A percentile compares a stretch with the other conserved stretches of the same genome.
Conservation (phyloP, 2,888 invertebrate species). For the Cephus pygmeus region DNA sequence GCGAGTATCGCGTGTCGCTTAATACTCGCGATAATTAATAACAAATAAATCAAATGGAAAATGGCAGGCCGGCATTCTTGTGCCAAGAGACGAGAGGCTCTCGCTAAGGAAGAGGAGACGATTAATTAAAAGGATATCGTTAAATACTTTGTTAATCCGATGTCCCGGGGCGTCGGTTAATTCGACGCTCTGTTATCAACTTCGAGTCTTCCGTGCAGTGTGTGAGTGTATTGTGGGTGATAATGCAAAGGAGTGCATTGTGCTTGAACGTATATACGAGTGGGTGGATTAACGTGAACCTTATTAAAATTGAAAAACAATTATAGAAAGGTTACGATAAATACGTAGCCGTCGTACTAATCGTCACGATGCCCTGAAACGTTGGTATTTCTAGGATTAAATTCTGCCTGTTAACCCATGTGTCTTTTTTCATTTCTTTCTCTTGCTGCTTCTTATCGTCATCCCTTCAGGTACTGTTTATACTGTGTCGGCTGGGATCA, state of each 20-base stretch:
- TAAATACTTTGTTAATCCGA: neutral
- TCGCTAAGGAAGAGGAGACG: slow-evolving; percentile 4
- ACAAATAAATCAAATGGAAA: slow-evolving; percentile 10
- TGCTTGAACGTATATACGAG: neutral
- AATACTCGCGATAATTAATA: neutral
- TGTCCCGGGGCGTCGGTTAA: neutral
- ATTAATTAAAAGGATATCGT: neutral
- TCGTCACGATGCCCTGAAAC: neutral
- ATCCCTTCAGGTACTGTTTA: neutral
- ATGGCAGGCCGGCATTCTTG: neutral
- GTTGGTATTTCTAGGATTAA: neutral
- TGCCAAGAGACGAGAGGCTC: neutral
- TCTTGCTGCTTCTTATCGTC: neutral
- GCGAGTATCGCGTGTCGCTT: neutral
- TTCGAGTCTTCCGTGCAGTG: slow-evolving; percentile 4
- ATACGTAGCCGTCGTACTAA: neutral
- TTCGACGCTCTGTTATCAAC: slow-evolving; percentile 5
- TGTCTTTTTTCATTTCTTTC: neutral
- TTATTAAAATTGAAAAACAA: neutral
- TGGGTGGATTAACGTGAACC: neutral
- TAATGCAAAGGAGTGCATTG: neutral
- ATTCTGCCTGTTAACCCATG: neutral
- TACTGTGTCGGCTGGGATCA: neutral
- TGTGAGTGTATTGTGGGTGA: neutral
- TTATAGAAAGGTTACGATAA: neutral